These are phyloP conservation scores for Molanna angustata DNA, from an alignment of 2,888 invertebrate genomes.

Conservation along the genomic window DNA sequence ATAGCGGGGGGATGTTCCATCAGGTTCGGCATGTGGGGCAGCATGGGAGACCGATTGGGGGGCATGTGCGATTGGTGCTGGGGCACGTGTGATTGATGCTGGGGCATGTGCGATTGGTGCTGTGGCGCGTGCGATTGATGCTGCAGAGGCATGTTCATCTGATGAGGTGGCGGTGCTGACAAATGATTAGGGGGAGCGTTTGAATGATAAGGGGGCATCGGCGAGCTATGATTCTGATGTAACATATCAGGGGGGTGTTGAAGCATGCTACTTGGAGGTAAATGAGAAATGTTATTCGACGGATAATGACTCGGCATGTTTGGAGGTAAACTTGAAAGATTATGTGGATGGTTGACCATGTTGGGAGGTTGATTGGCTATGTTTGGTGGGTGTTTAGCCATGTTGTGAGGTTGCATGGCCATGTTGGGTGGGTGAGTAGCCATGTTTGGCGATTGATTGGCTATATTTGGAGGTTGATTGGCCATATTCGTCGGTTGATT, in stretches of 20 bases:
- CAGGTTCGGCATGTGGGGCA: too few relatives aligned
- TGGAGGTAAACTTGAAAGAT: not conserved
- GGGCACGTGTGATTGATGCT: too few relatives aligned
- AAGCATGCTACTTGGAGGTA: constrained; percentile 7
- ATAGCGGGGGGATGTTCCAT: not conserved
- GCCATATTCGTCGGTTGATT: constrained; percentile 6
- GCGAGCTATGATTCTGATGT: constrained; percentile 3
- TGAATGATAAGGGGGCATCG: not conserved
- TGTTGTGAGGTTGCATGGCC: not conserved
- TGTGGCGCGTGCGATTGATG: too few relatives aligned
- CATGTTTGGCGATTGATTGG: constrained; percentile 2
- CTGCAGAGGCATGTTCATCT: not conserved
- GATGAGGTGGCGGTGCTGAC: too few relatives aligned
- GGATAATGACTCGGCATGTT: not conserved
- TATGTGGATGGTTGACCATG: not conserved
- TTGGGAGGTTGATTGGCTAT: not conserved
- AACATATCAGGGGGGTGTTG: constrained; percentile 17
- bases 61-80: too few relatives aligned
- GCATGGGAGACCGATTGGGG: too few relatives aligned
- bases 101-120: too few relatives aligned
- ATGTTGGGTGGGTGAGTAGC: not conserved
- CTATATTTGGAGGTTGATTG: constrained; percentile 1
- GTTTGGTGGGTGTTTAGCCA: not conserved
- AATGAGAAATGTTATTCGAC: not conserved
- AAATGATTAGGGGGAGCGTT: too few relatives aligned